These are phyloP conservation scores for Lysandra bellargus DNA, from an alignment of 2,888 invertebrate genomes.

Conservation along the genomic window DNA sequence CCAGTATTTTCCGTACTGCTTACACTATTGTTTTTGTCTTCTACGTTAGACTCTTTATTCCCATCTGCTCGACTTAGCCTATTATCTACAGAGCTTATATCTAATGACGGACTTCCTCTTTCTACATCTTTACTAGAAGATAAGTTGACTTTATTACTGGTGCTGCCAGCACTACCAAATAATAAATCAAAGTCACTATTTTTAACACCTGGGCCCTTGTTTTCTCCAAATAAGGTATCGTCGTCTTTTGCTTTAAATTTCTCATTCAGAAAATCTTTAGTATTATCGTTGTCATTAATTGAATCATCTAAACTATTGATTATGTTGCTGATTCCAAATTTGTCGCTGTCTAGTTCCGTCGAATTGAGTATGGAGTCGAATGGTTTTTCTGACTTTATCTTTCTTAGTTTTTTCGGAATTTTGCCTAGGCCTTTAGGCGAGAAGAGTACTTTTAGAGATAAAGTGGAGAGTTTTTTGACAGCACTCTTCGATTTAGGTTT, in stretches of 20 bases:
- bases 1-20: conserved; percentile 18
- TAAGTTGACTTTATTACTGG: conserved; percentile 5
- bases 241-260: conserved; percentile 35
- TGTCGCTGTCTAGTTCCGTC: conserved; percentile 43
- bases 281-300: conserved; percentile 12
- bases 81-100: conserved; percentile 5
- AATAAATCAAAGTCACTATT: conserved; percentile 42
- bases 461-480: conserved; percentile 48
- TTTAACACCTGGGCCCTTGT: conserved; percentile 36
- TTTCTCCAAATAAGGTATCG: conserved; percentile 40
- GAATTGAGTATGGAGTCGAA: conserved; percentile 45
- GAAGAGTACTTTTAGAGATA: conserved; percentile 60
- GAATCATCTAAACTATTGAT: conserved; percentile 50
- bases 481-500: conserved; percentile 38
- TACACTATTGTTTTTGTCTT: conserved; percentile 2
- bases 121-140: conserved; percentile 13
- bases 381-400: conserved; percentile 45
- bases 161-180: conserved; percentile 33
- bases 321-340: conserved; percentile 49
- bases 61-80: not conserved
- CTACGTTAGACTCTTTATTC: not conserved
- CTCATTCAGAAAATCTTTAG: conserved; percentile 27
- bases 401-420: conserved; percentile 53
- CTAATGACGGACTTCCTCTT: conserved; percentile 8
- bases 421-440: conserved; percentile 55